Conservation (phyloP, 2,113 vertebrate genomes). For the Agapornis roseicollis region DNA sequence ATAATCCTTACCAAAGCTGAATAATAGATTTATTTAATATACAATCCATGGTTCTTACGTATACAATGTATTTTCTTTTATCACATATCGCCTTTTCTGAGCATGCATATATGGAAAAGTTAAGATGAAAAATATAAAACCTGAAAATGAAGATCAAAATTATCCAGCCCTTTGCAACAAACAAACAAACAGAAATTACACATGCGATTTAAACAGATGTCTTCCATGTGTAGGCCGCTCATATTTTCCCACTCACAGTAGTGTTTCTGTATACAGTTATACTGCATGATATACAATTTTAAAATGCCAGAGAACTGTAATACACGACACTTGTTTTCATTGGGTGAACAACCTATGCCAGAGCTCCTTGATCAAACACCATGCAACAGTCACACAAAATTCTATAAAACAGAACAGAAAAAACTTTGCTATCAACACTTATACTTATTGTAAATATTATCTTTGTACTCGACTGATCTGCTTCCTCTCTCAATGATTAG, state of each 20-base stretch:
- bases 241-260: background rate
- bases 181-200: background rate
- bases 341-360: background rate
- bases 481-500: constrained; percentile 13
- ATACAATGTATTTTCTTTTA: background rate
- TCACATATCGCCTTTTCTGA: background rate
- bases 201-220: background rate
- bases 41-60: background rate
- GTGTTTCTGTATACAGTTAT: background rate
- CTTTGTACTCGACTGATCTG: background rate
- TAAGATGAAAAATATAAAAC: background rate
- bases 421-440: background rate
- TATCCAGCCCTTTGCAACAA: background rate
- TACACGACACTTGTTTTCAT: background rate
- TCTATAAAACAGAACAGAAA: constrained; percentile 8
- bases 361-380: constrained; percentile 7
- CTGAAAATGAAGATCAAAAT: background rate
- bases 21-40: background rate
- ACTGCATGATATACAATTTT: background rate
- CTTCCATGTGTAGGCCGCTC: background rate
- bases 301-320: constrained; percentile 3
- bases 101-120: background rate
- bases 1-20: background rate
- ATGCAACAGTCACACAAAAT: background rate
- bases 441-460: background rate